Base-by-base conservation (phyloP, 2,888 invertebrate genomes). In the Caenorhabditis parvicauda region DNA sequence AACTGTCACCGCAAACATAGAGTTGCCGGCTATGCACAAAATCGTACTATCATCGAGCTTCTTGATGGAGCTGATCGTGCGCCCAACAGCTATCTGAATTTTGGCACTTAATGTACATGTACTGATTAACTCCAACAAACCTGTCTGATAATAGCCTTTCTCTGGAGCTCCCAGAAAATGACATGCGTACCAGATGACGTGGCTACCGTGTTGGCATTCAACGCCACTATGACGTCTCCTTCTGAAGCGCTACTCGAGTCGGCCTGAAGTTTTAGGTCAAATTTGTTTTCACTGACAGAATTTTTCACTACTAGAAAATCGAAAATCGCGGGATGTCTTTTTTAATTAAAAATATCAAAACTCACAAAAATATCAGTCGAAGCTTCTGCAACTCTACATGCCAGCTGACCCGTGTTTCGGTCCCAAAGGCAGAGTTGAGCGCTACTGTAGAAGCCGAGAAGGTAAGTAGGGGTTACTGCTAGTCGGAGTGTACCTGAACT, bases 141-240 rank as follows among this genome's bases (percentile, higher is more conserved):
- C 48, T 63, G 58, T 41, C 55, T 54, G 43, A 77, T 59, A 27
- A 77, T 54, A 3, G 67, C 64, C 17, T 65, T 65, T 27, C 61
- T 56, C 32, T 65, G 51, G 25, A 75, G 52, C 56, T 77, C 73
- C 77, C 77, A 77, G 45, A 77, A 70, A 9, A 68, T 66, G 35
- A 76, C 59, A 0, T 55, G 58, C 35, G 54, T 57, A 9, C 69
- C 72, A 2, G 62, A 56, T 4, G 67, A 62, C 3, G 67, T 67
- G 9, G 64, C 74, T 0, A 67, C 72, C 7, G 72, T 46, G n/a
- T 68, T 53, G 14, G 68, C 69, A 32, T 60, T 58, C 14, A 77
- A 56, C 29, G 64, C n/a, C n/a, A n/a, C n/a, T n/a, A n/a, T n/a
- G n/a, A n/a, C n/a, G n/a, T n/a, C n/a, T n/a, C n/a, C n/a, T n/a